Percentiles rank a stretch among this genome's conserved stretches.
Evolutionary conservation across 2,888 invertebrate genomes (phyloP).

Genomic region (Encarsia formosa): DNA sequence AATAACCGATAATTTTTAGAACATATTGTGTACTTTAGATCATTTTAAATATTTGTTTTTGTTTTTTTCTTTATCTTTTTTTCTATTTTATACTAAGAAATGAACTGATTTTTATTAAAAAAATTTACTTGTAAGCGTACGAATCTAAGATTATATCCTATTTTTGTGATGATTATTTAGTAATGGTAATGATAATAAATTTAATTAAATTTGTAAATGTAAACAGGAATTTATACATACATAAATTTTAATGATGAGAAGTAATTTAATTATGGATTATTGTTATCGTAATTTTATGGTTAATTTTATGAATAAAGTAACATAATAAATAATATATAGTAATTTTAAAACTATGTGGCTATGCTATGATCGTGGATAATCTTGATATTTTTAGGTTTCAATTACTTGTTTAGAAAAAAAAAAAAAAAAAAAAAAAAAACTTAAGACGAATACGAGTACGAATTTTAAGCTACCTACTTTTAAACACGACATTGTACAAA

Average conservation of each 20-base stretch:
- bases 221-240: slow-evolving; percentile 17
- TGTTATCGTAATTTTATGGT: slow-evolving; percentile 14
- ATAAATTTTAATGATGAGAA: slow-evolving; percentile 21
- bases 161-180: slow-evolving; percentile 24
- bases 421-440: too few species aligned
- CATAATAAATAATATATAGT: slow-evolving; percentile 9
- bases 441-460: too few species aligned
- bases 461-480: too few species aligned
- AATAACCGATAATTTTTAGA: too few species aligned
- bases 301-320: background rate
- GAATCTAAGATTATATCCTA: slow-evolving; percentile 24
- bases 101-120: slow-evolving; percentile 28
- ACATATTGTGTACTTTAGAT: slow-evolving; percentile 19
- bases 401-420: too few species aligned
- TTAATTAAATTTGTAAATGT: slow-evolving; percentile 22
- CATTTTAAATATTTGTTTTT: slow-evolving; percentile 15
- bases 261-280: slow-evolving; percentile 19
- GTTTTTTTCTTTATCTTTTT: too few species aligned
- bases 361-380: too few species aligned
- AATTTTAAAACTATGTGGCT: too few species aligned
- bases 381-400: too few species aligned
- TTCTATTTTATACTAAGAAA: too few species aligned
- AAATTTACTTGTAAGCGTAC: slow-evolving; percentile 24
- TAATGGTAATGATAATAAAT: too few species aligned
- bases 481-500: too few species aligned